Conservation (phyloP, 2,888 invertebrate genomes). For the Lordiphosa fenestrarum region DNA sequence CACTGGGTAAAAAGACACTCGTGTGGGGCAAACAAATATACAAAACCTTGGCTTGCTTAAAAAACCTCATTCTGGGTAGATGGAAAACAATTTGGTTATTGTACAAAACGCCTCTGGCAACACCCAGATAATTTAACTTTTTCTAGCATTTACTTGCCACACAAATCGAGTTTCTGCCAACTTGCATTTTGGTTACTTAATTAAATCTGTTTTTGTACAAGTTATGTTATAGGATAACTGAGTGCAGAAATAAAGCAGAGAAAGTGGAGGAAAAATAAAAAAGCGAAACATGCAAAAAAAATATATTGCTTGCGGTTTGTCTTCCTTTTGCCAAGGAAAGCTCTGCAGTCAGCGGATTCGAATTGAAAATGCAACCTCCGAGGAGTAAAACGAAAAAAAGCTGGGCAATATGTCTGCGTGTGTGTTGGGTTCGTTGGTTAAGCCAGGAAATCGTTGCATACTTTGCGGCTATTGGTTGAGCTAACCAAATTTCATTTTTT, state of each 20-base stretch:
- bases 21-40: constrained; percentile 46
- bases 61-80: too few species aligned
- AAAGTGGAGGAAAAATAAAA: constrained; percentile 10
- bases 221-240: constrained; percentile 13
- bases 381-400: constrained; percentile 7
- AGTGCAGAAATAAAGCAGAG: constrained; percentile 3
- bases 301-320: constrained; percentile 24
- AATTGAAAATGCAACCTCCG: constrained; percentile 49
- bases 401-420: constrained; percentile 29
- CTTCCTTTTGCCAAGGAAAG: constrained; percentile 26
- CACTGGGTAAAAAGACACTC: constrained; percentile 20
- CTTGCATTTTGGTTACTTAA: constrained; percentile 30
- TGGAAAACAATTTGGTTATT: too few species aligned
- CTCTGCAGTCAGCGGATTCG: constrained; percentile 56
- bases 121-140: too few species aligned
- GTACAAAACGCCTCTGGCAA: too few species aligned
- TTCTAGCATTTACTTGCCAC: too few species aligned
- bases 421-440: constrained; percentile 1
- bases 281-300: constrained; percentile 35
- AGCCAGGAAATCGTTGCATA: constrained; percentile 18
- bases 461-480: constrained; percentile 6
- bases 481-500: too few species aligned
- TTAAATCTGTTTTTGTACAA: constrained; percentile 11
- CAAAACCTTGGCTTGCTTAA: neutral
- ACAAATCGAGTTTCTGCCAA: too few species aligned